Conservation (phyloP, 2,113 vertebrate genomes). For the Gadus macrocephalus region DNA sequence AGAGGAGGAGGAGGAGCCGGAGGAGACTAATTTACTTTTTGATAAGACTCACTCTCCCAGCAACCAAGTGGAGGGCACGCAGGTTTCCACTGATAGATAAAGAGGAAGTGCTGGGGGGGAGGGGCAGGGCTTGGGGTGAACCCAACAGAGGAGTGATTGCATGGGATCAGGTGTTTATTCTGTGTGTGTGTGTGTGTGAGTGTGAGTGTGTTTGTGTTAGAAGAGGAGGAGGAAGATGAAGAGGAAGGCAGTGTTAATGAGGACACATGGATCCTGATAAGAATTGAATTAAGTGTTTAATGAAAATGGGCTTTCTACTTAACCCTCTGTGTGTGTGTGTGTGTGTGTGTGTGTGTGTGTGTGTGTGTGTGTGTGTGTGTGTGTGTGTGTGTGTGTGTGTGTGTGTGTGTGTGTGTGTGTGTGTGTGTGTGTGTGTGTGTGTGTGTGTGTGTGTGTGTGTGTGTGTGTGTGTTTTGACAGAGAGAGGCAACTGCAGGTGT, state of each 20-base stretch:
- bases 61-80: conserved; percentile 35
- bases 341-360: no score
- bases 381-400: background rate
- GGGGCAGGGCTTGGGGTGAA: background rate
- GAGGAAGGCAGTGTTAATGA: conserved; percentile 63
- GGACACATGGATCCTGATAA: conserved; percentile 67
- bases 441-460: no score
- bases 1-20: conserved; percentile 28
- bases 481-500: background rate
- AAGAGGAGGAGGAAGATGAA: conserved; percentile 36
- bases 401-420: background rate
- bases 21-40: conserved; percentile 62
- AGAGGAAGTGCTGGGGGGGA: conserved; percentile 10
- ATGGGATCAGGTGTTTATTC: background rate
- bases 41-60: conserved; percentile 58
- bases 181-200: conserved; percentile 5
- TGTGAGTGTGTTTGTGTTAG: conserved; percentile 6
- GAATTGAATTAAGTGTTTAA: conserved; percentile 62
- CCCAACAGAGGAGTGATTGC: background rate
- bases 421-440: background rate
- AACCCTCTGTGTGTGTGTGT: conserved; percentile 3
- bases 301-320: conserved; percentile 54
- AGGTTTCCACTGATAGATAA: conserved; percentile 40
- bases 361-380: background rate
- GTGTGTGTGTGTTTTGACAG: background rate